A percentile compares a stretch with the other conserved stretches of the same genome.
These are phyloP conservation scores for Rhea americana DNA, from an alignment of 2,113 vertebrate genomes.

Conservation along the genomic window DNA sequence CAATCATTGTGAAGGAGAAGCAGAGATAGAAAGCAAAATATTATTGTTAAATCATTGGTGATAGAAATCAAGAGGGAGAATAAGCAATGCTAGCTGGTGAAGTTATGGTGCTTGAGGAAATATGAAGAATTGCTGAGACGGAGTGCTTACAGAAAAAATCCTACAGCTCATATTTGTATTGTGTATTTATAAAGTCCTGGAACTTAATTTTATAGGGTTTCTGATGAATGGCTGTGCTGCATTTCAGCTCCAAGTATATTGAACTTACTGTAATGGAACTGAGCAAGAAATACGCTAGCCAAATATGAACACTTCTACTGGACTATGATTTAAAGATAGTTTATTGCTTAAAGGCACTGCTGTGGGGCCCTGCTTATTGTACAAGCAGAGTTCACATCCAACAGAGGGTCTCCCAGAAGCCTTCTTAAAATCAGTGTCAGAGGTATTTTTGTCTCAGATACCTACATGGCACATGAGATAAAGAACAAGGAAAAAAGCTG, in stretches of 20 bases:
- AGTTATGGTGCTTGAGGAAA: background rate
- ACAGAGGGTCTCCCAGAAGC: background rate
- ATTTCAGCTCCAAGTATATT: conserved; percentile 36
- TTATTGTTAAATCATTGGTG: background rate
- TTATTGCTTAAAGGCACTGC: conserved; percentile 16
- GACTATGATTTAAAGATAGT: conserved; percentile 24
- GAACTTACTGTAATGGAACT: conserved; percentile 52
- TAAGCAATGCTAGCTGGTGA: background rate
- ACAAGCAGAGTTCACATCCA: background rate
- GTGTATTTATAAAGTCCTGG: conserved; percentile 62
- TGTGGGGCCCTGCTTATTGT: conserved; percentile 39
- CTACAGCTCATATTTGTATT: conserved; percentile 51
- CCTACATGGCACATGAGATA: background rate
- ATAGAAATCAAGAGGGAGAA: background rate
- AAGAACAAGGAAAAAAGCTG: background rate
- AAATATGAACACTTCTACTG: conserved; percentile 25
- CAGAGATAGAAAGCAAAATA: background rate
- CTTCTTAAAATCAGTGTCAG: background rate
- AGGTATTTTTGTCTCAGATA: background rate
- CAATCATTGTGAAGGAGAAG: background rate
- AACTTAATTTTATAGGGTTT: conserved; percentile 61
- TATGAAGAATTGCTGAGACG: conserved; percentile 1
- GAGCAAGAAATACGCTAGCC: background rate
- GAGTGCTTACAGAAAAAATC: conserved; percentile 61
- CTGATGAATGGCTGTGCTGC: conserved; percentile 53